A percentile compares a stretch with the other conserved stretches of the same genome.
Conservation (phyloP, 2,113 vertebrate genomes). For the Naja naja region DNA sequence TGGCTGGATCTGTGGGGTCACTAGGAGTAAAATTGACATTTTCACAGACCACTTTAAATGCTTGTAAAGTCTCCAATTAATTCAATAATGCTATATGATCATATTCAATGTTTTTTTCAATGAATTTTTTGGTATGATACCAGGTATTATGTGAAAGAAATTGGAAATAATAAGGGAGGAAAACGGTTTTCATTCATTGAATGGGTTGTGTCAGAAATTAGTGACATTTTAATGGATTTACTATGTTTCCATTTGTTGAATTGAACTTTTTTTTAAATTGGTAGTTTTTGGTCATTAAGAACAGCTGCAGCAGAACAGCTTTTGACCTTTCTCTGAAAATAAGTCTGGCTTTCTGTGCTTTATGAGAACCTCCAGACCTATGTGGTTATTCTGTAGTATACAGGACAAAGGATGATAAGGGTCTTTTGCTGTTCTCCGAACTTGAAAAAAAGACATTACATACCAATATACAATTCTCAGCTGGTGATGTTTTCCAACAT, state of each 20-base stretch:
- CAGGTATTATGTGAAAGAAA: neutral
- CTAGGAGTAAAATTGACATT: neutral
- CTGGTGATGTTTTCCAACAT: neutral
- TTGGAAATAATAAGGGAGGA: neutral
- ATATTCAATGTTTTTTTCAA: neutral
- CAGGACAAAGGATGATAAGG: neutral
- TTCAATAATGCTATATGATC: neutral
- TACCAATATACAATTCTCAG: neutral
- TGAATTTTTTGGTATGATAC: neutral
- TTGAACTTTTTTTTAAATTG: slow-evolving; percentile 45
- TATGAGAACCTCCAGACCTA: slow-evolving; percentile 25
- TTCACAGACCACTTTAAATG: neutral
- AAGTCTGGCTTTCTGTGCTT: slow-evolving; percentile 37
- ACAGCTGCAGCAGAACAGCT: slow-evolving; percentile 19
- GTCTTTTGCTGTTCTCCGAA: neutral
- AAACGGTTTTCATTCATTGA: neutral
- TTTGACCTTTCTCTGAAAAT: slow-evolving; percentile 51
- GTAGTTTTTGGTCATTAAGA: slow-evolving; percentile 51
- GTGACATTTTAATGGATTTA: slow-evolving; percentile 30
- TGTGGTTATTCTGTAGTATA: slow-evolving; percentile 27
- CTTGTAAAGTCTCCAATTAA: neutral
- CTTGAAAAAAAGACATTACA: neutral
- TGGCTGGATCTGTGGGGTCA: neutral
- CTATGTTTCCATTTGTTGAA: slow-evolving; percentile 18
- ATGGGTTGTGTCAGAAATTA: neutral